Evolutionary conservation across 2,888 invertebrate species (phyloP).

Genomic region (Drosophila phalerata): DNA sequence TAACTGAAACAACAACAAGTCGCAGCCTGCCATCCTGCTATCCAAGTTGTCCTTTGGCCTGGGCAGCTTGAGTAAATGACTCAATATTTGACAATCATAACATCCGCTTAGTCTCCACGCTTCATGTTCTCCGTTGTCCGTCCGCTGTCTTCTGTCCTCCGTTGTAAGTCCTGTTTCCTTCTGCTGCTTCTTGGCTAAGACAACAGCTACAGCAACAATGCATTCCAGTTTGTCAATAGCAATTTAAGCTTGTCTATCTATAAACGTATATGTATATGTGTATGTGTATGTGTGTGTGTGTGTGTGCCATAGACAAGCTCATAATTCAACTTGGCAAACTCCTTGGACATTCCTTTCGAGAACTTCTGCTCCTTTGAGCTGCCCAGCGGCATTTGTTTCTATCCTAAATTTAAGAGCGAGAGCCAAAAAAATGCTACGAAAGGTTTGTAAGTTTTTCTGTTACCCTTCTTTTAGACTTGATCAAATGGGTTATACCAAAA

Average conservation of each 20-base stretch:
- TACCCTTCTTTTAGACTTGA: neutral
- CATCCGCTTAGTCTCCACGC: conserved; percentile 60
- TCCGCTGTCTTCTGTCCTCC: neutral
- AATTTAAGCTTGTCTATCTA: conserved; percentile 61
- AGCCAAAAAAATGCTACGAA: conserved; percentile 33
- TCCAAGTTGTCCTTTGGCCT: conserved; percentile 50
- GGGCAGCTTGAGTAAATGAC: conserved; percentile 72
- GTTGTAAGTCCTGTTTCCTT: conserved; percentile 12
- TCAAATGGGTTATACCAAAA: neutral
- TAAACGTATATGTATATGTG: conserved; percentile 30
- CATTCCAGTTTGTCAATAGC: conserved; percentile 63
- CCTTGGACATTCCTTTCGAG: conserved; percentile 44
- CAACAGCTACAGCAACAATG: conserved; percentile 35
- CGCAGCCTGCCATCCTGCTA: conserved; percentile 7
- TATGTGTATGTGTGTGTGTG: conserved; percentile 18
- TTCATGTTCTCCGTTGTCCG: conserved; percentile 8
- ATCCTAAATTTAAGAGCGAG: conserved; percentile 57
- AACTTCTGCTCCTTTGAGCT: conserved; percentile 10
- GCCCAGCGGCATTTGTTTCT: conserved; percentile 54
- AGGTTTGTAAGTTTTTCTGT: no score
- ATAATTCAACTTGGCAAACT: conserved; percentile 64
- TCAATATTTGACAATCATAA: conserved; percentile 79
- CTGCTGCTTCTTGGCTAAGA: conserved; percentile 29
- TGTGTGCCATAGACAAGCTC: conserved; percentile 55
- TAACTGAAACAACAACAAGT: conserved; percentile 10